phyloP scores from a whole-genome alignment of 2,888 invertebrate genomes.

The Eupithecia subfuscata region DNA sequence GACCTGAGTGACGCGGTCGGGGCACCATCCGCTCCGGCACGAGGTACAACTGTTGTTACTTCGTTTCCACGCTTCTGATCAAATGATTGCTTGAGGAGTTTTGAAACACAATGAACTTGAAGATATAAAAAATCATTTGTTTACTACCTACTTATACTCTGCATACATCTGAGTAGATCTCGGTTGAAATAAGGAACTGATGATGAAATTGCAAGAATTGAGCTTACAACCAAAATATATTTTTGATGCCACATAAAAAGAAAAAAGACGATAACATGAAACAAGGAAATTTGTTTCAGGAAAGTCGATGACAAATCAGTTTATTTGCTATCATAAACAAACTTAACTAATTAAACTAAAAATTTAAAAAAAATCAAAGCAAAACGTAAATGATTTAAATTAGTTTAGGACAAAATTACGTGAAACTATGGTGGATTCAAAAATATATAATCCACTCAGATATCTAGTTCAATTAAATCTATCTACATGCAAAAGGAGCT shows the following conservation, averaged over 20 bases:
- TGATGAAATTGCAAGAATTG: no score
- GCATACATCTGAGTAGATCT: no score
- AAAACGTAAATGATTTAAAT: no score
- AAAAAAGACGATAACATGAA: neutral
- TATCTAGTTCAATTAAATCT: conserved; percentile 34
- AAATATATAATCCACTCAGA: neutral
- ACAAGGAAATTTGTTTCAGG: neutral
- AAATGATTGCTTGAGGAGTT: neutral
- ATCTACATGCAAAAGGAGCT: conserved; percentile 44
- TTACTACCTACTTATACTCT: no score
- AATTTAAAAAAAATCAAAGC: neutral
- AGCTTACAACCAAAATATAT: no score
- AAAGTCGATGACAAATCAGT: neutral
- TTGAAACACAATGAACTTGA: neutral
- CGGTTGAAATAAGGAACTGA: no score
- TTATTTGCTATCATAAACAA: no score
- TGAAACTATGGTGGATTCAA: neutral
- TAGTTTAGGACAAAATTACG: no score
- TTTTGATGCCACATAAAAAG: neutral
- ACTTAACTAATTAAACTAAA: neutral
- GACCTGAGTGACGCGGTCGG: conserved; percentile 14
- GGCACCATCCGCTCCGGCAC: neutral
- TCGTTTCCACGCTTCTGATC: neutral
- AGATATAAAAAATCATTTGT: no score
- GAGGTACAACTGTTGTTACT: conserved; percentile 8